Conservation (phyloP, 2,797 vertebrate genomes). For the Gymnocypris eckloni region DNA sequence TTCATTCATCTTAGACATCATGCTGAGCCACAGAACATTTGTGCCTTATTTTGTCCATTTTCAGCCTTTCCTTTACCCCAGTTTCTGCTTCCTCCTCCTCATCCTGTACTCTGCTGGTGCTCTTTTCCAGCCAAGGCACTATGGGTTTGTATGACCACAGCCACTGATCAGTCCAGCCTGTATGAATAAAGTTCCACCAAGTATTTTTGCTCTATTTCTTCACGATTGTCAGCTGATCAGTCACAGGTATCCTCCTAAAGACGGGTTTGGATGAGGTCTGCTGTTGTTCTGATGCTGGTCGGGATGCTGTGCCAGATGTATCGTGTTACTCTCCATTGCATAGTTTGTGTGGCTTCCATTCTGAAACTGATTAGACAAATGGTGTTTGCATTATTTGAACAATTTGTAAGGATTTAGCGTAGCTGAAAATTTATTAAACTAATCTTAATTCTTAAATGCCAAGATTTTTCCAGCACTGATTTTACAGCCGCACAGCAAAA, state of each 20-base stretch:
- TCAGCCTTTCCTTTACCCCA: neutral
- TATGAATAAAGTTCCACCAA: neutral
- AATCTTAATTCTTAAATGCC: neutral
- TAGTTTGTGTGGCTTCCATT: slow-evolving; percentile 70
- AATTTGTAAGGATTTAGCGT: neutral
- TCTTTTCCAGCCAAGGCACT: neutral
- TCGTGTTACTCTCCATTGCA: slow-evolving; percentile 68
- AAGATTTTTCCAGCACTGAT: neutral
- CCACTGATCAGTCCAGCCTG: neutral
- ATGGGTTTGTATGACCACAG: neutral
- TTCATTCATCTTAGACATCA: slow-evolving; percentile 17
- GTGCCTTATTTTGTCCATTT: neutral
- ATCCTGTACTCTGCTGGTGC: neutral
- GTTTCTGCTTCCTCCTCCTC: neutral
- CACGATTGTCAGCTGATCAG: neutral
- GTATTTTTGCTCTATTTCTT: neutral
- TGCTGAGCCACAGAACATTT: neutral
- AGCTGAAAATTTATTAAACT: neutral
- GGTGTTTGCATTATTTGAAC: neutral
- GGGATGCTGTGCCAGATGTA: slow-evolving; percentile 68
- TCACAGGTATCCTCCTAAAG: slow-evolving; percentile 8
- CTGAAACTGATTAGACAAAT: slow-evolving; percentile 72
- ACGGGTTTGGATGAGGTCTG: neutral
- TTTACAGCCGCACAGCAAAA: neutral
- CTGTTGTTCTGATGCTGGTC: slow-evolving; percentile 24